Base-by-base conservation (phyloP, 2,113 vertebrate species). In the Synchiropus splendidus region DNA sequence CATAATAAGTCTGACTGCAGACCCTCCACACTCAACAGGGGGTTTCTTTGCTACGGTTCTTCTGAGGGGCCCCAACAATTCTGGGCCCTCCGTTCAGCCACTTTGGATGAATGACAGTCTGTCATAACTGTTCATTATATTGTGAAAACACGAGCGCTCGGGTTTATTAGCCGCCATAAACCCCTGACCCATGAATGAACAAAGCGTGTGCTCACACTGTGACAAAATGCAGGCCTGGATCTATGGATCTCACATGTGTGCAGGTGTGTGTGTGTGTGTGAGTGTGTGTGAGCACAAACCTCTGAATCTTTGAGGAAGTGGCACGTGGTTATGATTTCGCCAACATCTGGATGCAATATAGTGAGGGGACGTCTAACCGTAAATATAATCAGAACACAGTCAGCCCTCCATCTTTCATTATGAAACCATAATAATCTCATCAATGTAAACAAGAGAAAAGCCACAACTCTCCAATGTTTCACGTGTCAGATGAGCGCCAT, bases 271-370 rank as follows among this genome's bases (percentile, higher is more conserved):
- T 51, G 38, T 51, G 40, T 52, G 42, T 51, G 52, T 31, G 47
- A 14, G 49, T 40, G 33, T 51, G 56, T 46, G 48, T 43, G 45
- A 45, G 48, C 38, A 64, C 61, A 66, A n/a, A 16, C 8, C n/a
- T 62, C 54, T 52, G 44, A 68, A 76, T 79, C 72, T 61, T 39
- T 64, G 61, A 79, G 64, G 38, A 59, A 41, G 36, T 18, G 41
- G 61, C 80, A 83, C 75, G 62, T 80, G 80, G 76, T 76, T 80
- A 70, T 78, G 62, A 80, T 83, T 83, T 71, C 32, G 61, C 42
- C 51, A 16, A 58, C 78, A 80, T 80, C 80, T 83, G 80, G 76
- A 63, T 42, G 51, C 59, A 74, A 80, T 76, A 62, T 48, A 5
- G 4, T 27, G 21, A 27, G 4, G 21, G 21, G 21, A 8, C 4